These are phyloP conservation scores for Balaeniceps rex DNA, from an alignment of 2,113 vertebrate species.

Conservation along the genomic window DNA sequence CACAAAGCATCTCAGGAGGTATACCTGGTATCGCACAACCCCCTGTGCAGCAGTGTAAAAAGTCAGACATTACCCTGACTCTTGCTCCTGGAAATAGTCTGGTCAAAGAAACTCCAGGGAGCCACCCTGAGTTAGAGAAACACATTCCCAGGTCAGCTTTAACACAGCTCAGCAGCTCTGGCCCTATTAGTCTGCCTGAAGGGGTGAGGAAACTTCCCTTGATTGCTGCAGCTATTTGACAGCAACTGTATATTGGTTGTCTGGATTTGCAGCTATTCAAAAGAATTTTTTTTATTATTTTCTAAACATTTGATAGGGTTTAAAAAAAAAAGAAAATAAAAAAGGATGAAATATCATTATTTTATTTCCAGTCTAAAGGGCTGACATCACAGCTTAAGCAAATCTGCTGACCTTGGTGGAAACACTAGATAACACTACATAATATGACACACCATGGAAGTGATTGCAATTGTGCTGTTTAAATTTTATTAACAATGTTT, in stretches of 20 bases:
- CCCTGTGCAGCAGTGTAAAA: fast-evolving
- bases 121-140: not conserved
- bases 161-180: not conserved
- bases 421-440: not conserved
- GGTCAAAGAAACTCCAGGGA: not conserved
- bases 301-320: not conserved
- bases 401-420: not conserved
- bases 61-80: not conserved
- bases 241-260: not conserved
- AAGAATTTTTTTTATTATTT: not conserved
- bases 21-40: not conserved
- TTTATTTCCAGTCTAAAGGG: not conserved
- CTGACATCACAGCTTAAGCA: not conserved
- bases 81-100: not conserved
- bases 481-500: not conserved
- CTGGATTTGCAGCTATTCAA: not conserved
- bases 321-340: not conserved
- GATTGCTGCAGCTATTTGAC: not conserved
- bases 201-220: not conserved
- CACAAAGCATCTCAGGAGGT: not conserved
- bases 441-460: fast-evolving
- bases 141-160: not conserved
- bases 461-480: not conserved
- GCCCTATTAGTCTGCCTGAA: not conserved
- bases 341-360: not conserved